Evolutionary conservation across 2,113 vertebrate genomes (phyloP).

Genomic region (Coturnix japonica): DNA sequence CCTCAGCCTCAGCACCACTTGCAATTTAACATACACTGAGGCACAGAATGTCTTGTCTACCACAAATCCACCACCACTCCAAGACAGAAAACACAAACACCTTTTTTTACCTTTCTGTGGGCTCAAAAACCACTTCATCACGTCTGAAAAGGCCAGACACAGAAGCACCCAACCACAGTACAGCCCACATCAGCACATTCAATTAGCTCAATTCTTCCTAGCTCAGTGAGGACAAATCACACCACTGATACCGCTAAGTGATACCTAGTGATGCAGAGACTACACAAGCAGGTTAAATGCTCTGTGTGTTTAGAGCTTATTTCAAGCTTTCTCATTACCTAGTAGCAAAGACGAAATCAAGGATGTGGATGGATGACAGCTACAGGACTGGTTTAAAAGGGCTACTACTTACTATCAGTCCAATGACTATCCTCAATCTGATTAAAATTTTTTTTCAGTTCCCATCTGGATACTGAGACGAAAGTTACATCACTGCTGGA

Average conservation of each 20-base stretch:
- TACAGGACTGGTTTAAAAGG: background rate
- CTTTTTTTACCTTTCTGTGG: background rate
- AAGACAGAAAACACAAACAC: background rate
- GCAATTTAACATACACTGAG: background rate
- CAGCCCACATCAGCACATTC: background rate
- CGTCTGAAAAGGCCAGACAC: background rate
- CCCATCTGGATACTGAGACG: background rate
- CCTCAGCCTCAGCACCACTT: background rate
- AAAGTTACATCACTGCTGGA: too few species aligned
- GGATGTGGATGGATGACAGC: background rate
- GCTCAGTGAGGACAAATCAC: accelerated
- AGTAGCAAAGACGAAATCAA: background rate
- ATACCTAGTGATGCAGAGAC: background rate
- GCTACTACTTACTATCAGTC: background rate
- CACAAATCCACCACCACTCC: background rate
- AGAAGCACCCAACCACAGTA: background rate
- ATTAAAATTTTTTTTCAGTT: background rate
- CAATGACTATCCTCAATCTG: background rate
- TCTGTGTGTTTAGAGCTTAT: background rate
- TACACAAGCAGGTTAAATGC: background rate
- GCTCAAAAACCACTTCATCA: background rate
- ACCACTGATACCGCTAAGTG: background rate
- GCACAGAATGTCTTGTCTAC: background rate
- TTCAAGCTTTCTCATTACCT: background rate
- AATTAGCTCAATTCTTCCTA: background rate